These are phyloP conservation scores for Rhagophthalmus giganteus DNA, from an alignment of 2,888 invertebrate species.

Conservation along the genomic window DNA sequence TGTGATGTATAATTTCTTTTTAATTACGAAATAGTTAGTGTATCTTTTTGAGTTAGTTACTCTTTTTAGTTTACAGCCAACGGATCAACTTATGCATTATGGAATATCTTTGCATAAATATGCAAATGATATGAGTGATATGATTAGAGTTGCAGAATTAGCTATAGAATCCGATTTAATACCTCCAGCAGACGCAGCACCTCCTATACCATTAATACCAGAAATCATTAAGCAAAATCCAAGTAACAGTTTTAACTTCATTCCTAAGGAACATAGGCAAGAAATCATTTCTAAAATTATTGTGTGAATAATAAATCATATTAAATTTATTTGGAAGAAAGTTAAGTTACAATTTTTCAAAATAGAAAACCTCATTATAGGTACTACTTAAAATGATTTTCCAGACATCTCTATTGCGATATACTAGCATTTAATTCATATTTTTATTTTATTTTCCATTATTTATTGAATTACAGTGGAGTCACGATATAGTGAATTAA, in stretches of 20 bases:
- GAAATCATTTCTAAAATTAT: no score
- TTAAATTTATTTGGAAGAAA: no score
- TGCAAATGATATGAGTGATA: conserved; percentile 46
- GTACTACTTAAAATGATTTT: no score
- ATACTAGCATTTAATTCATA: no score
- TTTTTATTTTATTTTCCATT: background rate
- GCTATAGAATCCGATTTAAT: conserved; percentile 47
- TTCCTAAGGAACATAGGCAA: conserved; percentile 45
- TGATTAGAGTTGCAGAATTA: conserved; percentile 46
- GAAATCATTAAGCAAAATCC: conserved; percentile 40
- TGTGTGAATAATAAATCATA: no score
- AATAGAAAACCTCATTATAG: no score
- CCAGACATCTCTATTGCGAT: no score
- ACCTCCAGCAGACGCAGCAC: conserved; percentile 45
- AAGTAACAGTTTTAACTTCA: conserved; percentile 46
- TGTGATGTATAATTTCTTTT: conserved; percentile 38
- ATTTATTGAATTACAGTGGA: no score
- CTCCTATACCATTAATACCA: conserved; percentile 45
- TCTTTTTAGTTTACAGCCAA: conserved; percentile 43
- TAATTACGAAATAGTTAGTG: background rate
- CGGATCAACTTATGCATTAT: conserved; percentile 48
- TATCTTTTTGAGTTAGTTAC: background rate
- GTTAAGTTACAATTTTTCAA: no score
- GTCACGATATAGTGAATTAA: no score
- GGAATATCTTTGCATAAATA: conserved; percentile 51